Evolutionary conservation across 2,797 vertebrate species (phyloP).

Genomic region (Adelosebastes latens): DNA sequence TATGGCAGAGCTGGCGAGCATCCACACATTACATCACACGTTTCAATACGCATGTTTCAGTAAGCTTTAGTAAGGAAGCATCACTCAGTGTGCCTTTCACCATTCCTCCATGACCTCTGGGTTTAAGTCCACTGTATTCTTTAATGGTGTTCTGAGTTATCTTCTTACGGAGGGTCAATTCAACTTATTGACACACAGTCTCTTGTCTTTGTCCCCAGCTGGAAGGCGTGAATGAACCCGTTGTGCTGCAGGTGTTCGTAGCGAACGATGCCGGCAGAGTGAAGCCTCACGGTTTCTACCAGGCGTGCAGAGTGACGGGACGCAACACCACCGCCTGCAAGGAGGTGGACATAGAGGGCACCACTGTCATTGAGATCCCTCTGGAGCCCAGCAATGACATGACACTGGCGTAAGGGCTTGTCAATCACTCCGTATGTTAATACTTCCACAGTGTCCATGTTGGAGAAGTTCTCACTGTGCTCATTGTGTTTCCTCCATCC

Average conservation of each 20-base stretch:
- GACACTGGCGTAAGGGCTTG: slow-evolving; percentile 92
- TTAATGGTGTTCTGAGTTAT: not conserved
- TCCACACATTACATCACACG: not conserved
- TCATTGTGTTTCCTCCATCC: not conserved
- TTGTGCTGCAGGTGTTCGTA: slow-evolving; percentile 96
- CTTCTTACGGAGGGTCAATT: not conserved
- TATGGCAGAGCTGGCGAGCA: not conserved
- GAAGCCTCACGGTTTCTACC: slow-evolving; percentile 98
- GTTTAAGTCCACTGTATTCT: not conserved
- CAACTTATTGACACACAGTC: not conserved
- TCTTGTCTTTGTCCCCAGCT: slow-evolving; percentile 79
- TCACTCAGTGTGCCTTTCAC: not conserved
- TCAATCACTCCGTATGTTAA: not conserved
- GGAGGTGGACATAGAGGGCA: slow-evolving; percentile 98
- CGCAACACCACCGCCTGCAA: slow-evolving; percentile 98
- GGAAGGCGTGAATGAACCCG: slow-evolving; percentile 94
- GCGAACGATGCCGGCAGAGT: slow-evolving; percentile 96
- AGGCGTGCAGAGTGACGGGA: slow-evolving; percentile 96
- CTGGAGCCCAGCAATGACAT: slow-evolving; percentile 95
- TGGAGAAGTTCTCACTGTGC: not conserved
- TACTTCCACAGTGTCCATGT: not conserved
- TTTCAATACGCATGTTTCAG: not conserved
- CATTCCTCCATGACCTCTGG: not conserved
- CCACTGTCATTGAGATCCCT: slow-evolving; percentile 96
- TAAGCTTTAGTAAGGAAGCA: not conserved